Base-by-base conservation (phyloP, 2,888 invertebrate genomes). In the Timandra comae region DNA sequence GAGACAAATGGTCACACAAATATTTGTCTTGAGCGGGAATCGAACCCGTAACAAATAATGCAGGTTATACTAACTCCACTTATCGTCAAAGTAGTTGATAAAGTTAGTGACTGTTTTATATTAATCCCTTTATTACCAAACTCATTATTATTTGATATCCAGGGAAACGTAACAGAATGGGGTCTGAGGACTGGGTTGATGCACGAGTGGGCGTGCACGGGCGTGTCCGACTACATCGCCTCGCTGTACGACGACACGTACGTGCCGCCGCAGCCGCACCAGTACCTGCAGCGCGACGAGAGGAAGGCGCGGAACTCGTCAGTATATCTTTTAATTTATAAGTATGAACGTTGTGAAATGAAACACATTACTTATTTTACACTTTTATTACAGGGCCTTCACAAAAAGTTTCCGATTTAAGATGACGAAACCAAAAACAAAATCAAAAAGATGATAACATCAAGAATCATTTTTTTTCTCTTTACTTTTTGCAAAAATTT, bases 391-490 rank as follows among this genome's bases (percentile, higher is more conserved):
- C 84, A 85, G 85, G 75, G 78, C 72, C 67, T 85, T 85, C 71
- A 84, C 85, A 73, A 82, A 78, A 80, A 73, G 66, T 63, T 82
- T 84, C 63, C 62, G 63, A 63, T 82, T 56, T 71, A 77, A 74
- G 70, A 82, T 82, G 82, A 81, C 81, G 63, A 85, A 85, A 80
- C 63, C 79, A 72, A 77, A 80, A 74, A 81, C 81, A 63, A 85
- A 85, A 80, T 63, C 79, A 72, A 77, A 80, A 74, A 79, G 76
- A 79, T 79, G 80, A 82, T 76, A 81, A 84, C 84, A 84, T 84
- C 85, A 85, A 84, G 84, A 85, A 85, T 81, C 81, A 85, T 85
- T 80, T 71, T 66, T 56, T 53, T 46, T 40, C 26, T 43, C 38
- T 56, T 56, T 63, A 65, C 68, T 58, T n/a, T 69, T 68, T 70